These are phyloP conservation scores for Drosophila bocki DNA, from an alignment of 1,140 invertebrate species.

Conservation along the genomic window DNA sequence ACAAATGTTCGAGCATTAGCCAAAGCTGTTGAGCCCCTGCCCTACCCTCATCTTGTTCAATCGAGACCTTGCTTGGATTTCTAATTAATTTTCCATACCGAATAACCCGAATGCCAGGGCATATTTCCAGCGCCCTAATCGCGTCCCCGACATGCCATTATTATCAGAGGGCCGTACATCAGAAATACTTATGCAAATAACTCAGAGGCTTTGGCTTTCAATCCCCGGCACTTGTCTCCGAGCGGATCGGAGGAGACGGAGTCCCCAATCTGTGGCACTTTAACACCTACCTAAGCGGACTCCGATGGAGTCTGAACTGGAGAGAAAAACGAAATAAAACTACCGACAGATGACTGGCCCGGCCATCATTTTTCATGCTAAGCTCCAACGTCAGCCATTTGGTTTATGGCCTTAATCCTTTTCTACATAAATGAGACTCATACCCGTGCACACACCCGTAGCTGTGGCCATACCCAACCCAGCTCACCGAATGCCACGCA, in stretches of 20 bases:
- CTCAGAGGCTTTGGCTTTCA: slow-evolving; percentile 39
- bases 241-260: not conserved
- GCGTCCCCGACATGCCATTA: slow-evolving; percentile 28
- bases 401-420: slow-evolving; percentile 83
- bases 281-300: slow-evolving; percentile 73
- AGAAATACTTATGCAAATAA: slow-evolving; percentile 56
- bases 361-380: slow-evolving; percentile 82
- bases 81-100: slow-evolving; percentile 48
- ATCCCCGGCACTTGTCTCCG: slow-evolving; percentile 49
- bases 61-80: slow-evolving; percentile 8
- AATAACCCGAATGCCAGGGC: slow-evolving; percentile 31
- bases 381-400: slow-evolving; percentile 81
- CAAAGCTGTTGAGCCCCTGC: slow-evolving; percentile 30
- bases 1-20: slow-evolving; percentile 71
- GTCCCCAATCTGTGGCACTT: slow-evolving; percentile 66
- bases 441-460: slow-evolving; percentile 3
- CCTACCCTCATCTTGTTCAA: slow-evolving; percentile 3
- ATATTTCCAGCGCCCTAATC: slow-evolving; percentile 25
- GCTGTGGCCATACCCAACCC: slow-evolving; percentile 25
- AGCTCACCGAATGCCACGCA: slow-evolving; percentile 71
- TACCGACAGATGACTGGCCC: slow-evolving; percentile 55
- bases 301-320: slow-evolving; percentile 4
- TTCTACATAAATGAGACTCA: slow-evolving; percentile 79
- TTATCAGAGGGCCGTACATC: slow-evolving; percentile 19
- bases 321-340: slow-evolving; percentile 24